These are phyloP conservation scores for Agapornis roseicollis DNA, from an alignment of 2,113 vertebrate genomes.

Conservation along the genomic window DNA sequence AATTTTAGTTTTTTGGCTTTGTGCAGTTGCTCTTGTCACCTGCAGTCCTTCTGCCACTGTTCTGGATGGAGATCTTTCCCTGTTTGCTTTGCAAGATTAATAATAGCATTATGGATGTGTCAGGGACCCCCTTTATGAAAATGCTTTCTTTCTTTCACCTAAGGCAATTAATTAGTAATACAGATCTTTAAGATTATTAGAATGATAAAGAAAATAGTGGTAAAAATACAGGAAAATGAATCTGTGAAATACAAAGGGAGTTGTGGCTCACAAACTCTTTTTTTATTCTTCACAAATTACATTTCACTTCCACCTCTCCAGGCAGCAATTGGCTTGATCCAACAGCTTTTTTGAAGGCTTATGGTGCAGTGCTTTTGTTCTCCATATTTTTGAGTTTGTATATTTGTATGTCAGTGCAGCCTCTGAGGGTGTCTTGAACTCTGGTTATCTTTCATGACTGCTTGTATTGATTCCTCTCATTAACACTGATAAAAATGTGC, in stretches of 20 bases:
- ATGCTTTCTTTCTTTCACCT: background rate
- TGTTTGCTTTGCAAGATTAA: background rate
- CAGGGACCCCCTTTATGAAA: background rate
- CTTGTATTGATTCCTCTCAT: background rate
- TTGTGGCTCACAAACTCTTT: background rate
- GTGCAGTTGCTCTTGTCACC: background rate
- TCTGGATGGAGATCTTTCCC: background rate
- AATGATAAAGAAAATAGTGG: background rate
- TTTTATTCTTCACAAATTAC: background rate
- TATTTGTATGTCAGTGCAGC: background rate
- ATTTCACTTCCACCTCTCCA: background rate
- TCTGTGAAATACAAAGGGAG: no score
- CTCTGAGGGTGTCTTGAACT: background rate
- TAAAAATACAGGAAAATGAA: background rate
- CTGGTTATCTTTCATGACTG: background rate
- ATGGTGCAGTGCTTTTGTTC: background rate
- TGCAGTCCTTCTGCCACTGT: fast-evolving
- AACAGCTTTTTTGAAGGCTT: background rate
- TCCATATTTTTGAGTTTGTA: background rate
- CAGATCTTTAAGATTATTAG: no score
- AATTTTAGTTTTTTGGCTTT: background rate
- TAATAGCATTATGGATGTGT: no score
- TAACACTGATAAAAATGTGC: background rate
- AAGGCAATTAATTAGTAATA: background rate
- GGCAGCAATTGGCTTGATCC: background rate